Evolutionary conservation across 2,113 vertebrate species (phyloP).

Genomic region (Podarcis muralis): DNA sequence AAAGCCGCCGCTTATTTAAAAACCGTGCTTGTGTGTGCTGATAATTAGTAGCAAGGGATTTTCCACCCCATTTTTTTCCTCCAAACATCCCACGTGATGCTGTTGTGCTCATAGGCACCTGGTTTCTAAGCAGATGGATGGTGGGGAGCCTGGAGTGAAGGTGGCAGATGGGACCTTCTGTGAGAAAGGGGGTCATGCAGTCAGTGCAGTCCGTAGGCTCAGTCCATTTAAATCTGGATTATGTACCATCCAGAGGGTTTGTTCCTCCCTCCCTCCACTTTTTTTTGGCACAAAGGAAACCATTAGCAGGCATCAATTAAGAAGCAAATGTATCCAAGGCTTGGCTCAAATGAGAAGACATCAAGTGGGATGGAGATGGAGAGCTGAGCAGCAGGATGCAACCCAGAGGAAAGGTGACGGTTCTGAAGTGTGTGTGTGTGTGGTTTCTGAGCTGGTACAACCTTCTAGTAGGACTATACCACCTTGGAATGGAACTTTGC

Average conservation of each 20-base stretch:
- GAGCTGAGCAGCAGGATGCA: not conserved
- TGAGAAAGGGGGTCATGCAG: not conserved
- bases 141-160: not conserved
- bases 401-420: accelerated
- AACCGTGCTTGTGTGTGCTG: too few species aligned
- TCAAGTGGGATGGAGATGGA: not conserved
- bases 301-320: not conserved
- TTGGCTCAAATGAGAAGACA: not conserved
- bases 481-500: not conserved
- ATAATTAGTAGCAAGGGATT: not conserved
- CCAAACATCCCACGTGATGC: not conserved
- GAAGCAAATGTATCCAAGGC: not conserved
- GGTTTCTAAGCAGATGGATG: not conserved
- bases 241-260: not conserved
- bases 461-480: not conserved
- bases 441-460: not conserved
- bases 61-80: not conserved
- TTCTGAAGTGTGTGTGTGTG: too few species aligned
- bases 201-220: not conserved
- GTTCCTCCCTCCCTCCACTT: not conserved
- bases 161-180: not conserved
- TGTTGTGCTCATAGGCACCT: not conserved
- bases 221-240: conserved; percentile 19
- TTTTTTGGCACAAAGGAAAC: not conserved
- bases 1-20: not conserved